These are phyloP conservation scores for Conchocele bisecta DNA, from an alignment of 2,888 invertebrate species.

Conservation along the genomic window DNA sequence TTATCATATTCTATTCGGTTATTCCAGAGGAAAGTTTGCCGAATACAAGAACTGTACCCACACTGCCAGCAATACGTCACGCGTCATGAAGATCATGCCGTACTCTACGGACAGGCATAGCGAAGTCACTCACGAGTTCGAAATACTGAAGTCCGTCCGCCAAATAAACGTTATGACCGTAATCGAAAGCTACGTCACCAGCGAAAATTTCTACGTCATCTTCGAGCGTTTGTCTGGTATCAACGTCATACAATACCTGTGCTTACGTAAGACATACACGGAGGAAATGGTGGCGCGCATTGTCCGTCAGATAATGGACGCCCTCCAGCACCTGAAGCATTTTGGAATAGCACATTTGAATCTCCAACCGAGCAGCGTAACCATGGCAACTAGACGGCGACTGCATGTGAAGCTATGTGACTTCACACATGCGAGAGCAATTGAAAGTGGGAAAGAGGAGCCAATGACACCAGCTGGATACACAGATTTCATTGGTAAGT, in stretches of 20 bases:
- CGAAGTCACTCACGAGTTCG: constrained; percentile 90
- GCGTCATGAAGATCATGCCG: constrained; percentile 91
- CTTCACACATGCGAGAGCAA: constrained; percentile 90
- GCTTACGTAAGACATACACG: constrained; percentile 93
- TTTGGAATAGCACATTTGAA: constrained; percentile 86
- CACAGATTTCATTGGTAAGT: constrained; percentile 79
- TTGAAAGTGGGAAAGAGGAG: constrained; percentile 70
- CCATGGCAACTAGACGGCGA: constrained; percentile 89
- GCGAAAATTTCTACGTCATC: constrained; percentile 81
- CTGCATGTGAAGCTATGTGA: constrained; percentile 92
- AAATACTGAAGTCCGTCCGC: constrained; percentile 88
- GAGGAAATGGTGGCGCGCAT: constrained; percentile 96
- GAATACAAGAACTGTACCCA: constrained; percentile 53
- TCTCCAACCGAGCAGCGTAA: constrained; percentile 96
- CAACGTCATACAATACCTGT: constrained; percentile 93
- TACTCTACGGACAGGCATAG: constrained; percentile 80
- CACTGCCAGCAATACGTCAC: constrained; percentile 86
- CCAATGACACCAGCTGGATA: constrained; percentile 71
- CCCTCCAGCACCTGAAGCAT: constrained; percentile 95
- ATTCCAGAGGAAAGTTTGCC: constrained; percentile 88
- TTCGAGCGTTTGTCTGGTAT: constrained; percentile 89
- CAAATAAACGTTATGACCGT: constrained; percentile 92
- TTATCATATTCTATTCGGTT: too few relatives aligned
- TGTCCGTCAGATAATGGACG: constrained; percentile 87
- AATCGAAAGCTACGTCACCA: constrained; percentile 83